Evolutionary conservation across 2,797 vertebrate species (phyloP).

Genomic region (Diglossa cyanea): DNA sequence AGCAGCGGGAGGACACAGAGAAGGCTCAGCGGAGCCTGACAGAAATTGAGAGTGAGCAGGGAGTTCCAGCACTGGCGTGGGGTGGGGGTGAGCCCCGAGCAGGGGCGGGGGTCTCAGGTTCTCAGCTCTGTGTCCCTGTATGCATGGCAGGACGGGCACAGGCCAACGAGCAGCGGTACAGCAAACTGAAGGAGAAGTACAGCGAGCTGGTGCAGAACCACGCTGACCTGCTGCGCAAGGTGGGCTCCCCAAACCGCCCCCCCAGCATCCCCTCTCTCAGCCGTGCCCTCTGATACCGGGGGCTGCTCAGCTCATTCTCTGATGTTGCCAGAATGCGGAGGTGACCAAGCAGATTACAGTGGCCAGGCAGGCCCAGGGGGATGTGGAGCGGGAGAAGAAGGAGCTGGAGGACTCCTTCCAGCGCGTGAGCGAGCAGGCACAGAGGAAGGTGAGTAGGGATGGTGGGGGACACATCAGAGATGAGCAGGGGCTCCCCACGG

Average conservation of each 20-base stretch:
- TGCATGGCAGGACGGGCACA: constrained; percentile 84
- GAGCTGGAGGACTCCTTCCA: constrained; percentile 90
- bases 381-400: constrained; percentile 86
- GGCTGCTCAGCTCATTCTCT: neutral
- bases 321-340: constrained; percentile 85
- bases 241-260: neutral
- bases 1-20: constrained; percentile 90
- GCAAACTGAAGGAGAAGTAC: constrained; percentile 97
- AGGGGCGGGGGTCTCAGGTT: rapidly evolving
- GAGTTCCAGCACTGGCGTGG: rapidly evolving
- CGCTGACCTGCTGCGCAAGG: constrained; percentile 94
- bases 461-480: rapidly evolving
- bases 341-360: constrained; percentile 92
- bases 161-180: constrained; percentile 95
- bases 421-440: constrained; percentile 80
- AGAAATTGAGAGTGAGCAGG: constrained; percentile 92
- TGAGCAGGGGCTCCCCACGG: neutral
- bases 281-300: rapidly evolving
- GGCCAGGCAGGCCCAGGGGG: constrained; percentile 87
- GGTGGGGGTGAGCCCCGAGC: rapidly evolving
- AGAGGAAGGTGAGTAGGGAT: constrained; percentile 79
- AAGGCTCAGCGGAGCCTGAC: constrained; percentile 95
- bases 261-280: neutral
- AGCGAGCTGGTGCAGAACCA: constrained; percentile 94
- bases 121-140: neutral